Evolutionary conservation across 2,113 vertebrate species (phyloP).

Genomic region (Cairina moschata): DNA sequence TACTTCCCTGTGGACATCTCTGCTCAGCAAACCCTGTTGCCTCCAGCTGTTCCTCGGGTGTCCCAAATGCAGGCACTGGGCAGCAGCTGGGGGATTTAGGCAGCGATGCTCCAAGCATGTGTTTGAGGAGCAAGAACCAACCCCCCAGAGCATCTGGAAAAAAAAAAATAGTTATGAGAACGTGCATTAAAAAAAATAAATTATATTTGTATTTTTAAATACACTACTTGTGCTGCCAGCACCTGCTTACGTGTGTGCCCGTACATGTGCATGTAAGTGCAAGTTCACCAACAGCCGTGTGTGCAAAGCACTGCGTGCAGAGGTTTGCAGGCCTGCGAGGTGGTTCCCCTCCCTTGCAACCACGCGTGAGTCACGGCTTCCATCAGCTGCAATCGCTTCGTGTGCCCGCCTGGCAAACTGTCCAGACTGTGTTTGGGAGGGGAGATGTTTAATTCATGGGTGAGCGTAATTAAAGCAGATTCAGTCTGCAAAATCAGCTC

Average conservation of each 20-base stretch:
- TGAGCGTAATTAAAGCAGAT: not conserved
- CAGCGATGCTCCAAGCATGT: not conserved
- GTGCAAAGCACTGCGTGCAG: not conserved
- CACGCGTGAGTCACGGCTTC: fast-evolving
- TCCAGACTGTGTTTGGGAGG: not conserved
- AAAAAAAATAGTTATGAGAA: not conserved
- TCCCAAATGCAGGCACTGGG: not conserved
- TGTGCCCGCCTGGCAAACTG: not conserved
- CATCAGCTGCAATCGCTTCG: fast-evolving
- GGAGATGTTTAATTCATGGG: not conserved
- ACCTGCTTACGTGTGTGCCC: not conserved
- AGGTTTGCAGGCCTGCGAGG: not conserved
- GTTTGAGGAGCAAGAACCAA: not conserved
- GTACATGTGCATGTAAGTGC: too few relatives aligned
- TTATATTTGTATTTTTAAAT: not conserved
- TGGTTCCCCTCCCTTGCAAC: not conserved
- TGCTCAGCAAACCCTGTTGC: not conserved
- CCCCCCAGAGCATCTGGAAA: not conserved
- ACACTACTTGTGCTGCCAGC: not conserved
- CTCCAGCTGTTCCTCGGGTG: not conserved
- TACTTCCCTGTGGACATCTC: not conserved
- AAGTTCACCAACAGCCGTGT: not conserved
- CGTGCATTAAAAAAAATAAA: not conserved
- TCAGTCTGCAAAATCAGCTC: not conserved
- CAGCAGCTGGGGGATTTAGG: not conserved